Conservation (phyloP, 1,140 invertebrate genomes). For the Conopomorpha cramerella region DNA sequence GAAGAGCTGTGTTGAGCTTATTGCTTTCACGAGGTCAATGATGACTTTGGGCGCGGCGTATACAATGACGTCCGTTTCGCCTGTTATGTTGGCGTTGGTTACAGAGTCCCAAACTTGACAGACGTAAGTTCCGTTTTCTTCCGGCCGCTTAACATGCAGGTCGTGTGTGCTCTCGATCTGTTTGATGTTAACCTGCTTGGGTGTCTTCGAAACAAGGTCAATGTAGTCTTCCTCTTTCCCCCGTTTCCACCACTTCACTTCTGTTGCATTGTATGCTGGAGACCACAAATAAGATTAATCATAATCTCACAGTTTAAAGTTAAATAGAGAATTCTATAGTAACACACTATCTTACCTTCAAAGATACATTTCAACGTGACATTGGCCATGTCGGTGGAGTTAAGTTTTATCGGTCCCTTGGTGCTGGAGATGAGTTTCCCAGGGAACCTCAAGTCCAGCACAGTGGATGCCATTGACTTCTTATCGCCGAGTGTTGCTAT, state of each 20-base stretch:
- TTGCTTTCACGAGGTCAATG: slow-evolving; percentile 75
- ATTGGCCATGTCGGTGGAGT: slow-evolving; percentile 22
- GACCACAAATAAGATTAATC: no score
- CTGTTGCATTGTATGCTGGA: slow-evolving; percentile 28
- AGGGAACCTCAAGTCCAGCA: slow-evolving; percentile 30
- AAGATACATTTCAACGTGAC: slow-evolving; percentile 36
- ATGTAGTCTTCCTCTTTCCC: slow-evolving; percentile 14
- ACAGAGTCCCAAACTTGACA: slow-evolving; percentile 29
- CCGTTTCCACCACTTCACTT: slow-evolving; percentile 32
- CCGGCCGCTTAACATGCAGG: not conserved
- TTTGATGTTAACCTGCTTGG: slow-evolving; percentile 14
- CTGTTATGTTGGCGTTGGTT: slow-evolving; percentile 16
- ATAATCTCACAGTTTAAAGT: no score
- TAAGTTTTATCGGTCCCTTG: slow-evolving; percentile 19
- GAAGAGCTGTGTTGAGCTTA: slow-evolving; percentile 74
- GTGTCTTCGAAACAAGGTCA: slow-evolving; percentile 7
- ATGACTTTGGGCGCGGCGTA: slow-evolving; percentile 72
- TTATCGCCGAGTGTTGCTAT: slow-evolving; percentile 21
- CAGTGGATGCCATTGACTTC: slow-evolving; percentile 11
- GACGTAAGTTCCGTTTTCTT: slow-evolving; percentile 34
- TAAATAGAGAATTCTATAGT: no score
- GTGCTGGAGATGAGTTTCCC: slow-evolving; percentile 23
- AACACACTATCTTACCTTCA: no score
- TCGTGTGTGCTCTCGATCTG: slow-evolving; percentile 12
- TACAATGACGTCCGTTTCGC: slow-evolving; percentile 62